Base-by-base conservation (phyloP, 2,113 vertebrate genomes). In the Pseudolaguvia tuberculata region DNA sequence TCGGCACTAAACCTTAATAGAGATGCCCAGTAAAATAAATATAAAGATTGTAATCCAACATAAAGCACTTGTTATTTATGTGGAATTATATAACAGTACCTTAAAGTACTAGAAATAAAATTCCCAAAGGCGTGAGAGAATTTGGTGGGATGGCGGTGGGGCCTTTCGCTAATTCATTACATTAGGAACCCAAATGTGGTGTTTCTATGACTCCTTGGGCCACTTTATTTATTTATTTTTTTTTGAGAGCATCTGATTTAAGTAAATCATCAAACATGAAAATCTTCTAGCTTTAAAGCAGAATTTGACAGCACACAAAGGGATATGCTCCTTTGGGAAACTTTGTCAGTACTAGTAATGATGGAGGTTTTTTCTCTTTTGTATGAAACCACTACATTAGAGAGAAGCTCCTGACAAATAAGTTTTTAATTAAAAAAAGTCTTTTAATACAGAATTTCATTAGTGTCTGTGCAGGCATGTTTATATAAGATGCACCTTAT, bases 401-500 rank as follows among this genome's bases (percentile, higher is more conserved):
- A 67, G 73, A 70, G 48, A 31, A 18, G 76, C 71, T 77, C 62
- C 29, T 72, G 76, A 77, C 53, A 63, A 62, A 53, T 67, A 27
- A 65, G 51, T 73, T 57, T 35, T 77, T 74, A 50, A 77, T 80
- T 71, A 29, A 15, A 78, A 70, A 71, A 15, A 75, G 65, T 67
- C 45, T 56, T 51, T 73, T 81, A 75, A 31, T 47, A 67, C 75
- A 57, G 65, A 63, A 71, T 65, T 62, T 56, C 71, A 23, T 77
- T 62, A 66, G 75, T 80, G 75, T 79, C 77, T 69, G 66, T 59
- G 75, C 85, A 85, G 81, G 82, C 85, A 83, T 86, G 85, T 87
- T 86, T 84, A 82, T 84, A 82, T 86, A 84, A 81, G 79, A 91
- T 88, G 91, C 90, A 91, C 91, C 90, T 91, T 91, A 92, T 88